phyloP scores from a whole-genome alignment of 2,888 invertebrate genomes.

The Pristionchus mayeri region DNA sequence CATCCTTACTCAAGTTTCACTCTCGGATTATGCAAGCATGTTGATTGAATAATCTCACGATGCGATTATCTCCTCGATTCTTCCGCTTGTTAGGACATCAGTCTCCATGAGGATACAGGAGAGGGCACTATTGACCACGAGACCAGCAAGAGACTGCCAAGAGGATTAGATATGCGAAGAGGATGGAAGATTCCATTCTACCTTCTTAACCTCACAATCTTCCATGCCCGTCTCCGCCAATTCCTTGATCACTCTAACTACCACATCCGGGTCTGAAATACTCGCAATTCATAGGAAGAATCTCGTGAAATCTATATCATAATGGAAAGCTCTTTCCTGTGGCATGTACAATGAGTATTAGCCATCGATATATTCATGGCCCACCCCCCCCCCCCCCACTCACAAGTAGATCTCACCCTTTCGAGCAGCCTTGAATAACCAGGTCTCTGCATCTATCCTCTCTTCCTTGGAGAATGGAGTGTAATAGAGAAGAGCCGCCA shows the following conservation, averaged over 20 bases:
- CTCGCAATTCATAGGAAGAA: too few species aligned
- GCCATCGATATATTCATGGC: too few species aligned
- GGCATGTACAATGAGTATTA: too few species aligned
- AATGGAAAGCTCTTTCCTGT: too few species aligned
- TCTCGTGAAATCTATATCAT: too few species aligned
- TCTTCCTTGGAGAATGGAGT: neutral
- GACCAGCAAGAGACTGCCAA: neutral
- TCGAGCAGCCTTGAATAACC: slow-evolving; percentile 10
- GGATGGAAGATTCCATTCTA: neutral
- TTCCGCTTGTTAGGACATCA: slow-evolving; percentile 19
- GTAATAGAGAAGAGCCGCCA: neutral
- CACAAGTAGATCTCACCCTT: neutral
- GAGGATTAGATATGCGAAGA: neutral
- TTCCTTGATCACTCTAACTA: neutral
- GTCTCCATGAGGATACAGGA: neutral
- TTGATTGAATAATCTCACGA: slow-evolving; percentile 11
- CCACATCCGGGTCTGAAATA: neutral
- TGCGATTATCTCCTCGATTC: neutral
- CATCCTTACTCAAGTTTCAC: neutral
- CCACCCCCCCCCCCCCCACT: neutral
- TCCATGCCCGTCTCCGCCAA: neutral
- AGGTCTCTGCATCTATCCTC: neutral
- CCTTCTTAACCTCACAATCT: slow-evolving; percentile 1
- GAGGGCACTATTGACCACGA: neutral
- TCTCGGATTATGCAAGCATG: neutral